Evolutionary conservation across 1,140 invertebrate genomes (phyloP).

Genomic region (Triops longicaudatus): DNA sequence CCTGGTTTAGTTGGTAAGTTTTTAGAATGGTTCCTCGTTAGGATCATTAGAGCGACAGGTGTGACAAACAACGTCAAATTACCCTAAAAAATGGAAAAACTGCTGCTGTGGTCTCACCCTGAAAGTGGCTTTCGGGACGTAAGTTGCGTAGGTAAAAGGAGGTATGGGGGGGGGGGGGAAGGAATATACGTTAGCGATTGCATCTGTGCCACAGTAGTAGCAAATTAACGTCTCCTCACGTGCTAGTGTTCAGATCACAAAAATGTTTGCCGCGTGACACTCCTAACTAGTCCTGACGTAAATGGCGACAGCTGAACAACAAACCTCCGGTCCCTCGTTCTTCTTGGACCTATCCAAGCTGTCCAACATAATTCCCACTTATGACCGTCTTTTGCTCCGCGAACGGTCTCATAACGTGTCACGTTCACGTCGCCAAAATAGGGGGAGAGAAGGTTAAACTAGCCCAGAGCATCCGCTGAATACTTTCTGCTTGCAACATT

Average conservation of each 20-base stretch:
- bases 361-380: constrained; percentile 7
- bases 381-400: background rate
- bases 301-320: constrained; percentile 14
- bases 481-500: background rate
- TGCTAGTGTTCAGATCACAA: background rate
- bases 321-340: background rate
- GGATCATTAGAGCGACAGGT: background rate
- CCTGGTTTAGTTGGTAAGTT: background rate
- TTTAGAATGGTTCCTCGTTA: background rate
- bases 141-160: background rate
- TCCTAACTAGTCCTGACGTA: background rate
- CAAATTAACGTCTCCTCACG: background rate
- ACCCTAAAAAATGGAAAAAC: background rate
- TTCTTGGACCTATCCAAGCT: background rate
- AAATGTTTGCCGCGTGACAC: background rate
- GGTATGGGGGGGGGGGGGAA: too few relatives aligned
- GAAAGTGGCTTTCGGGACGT: background rate
- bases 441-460: background rate
- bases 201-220: background rate
- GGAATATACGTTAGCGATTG: background rate
- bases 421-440: background rate
- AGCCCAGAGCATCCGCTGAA: background rate
- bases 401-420: background rate
- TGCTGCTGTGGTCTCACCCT: background rate
- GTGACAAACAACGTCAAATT: background rate